Evolutionary conservation across 2,888 invertebrate species (phyloP).

Genomic region (Catocala nupta): DNA sequence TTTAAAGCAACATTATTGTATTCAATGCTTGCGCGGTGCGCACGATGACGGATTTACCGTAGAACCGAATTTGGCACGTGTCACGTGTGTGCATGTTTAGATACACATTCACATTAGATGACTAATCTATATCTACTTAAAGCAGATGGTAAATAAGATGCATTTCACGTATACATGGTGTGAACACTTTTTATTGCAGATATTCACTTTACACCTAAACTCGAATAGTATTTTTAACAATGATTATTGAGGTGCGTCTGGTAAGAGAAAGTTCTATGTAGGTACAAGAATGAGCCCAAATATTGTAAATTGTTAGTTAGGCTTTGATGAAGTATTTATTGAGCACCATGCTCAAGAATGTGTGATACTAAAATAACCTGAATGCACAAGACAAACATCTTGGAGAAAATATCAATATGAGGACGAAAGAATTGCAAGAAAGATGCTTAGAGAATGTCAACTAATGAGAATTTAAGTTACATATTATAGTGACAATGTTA

Average conservation of each 20-base stretch:
- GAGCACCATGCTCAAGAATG: conserved; percentile 25
- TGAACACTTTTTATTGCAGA: conserved; percentile 29
- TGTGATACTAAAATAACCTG: conserved; percentile 44
- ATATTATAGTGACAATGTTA: neutral
- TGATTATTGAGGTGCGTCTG: conserved; percentile 20
- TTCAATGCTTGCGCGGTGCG: conserved; percentile 16
- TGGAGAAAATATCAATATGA: conserved; percentile 13
- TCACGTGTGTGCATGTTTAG: conserved; percentile 5
- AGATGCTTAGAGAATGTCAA: conserved; percentile 37
- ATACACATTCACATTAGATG: conserved; percentile 13
- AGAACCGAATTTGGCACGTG: conserved; percentile 9
- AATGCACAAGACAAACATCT: conserved; percentile 34
- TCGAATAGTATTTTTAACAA: conserved; percentile 25
- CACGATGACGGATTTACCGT: conserved; percentile 18
- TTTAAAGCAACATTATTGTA: conserved; percentile 6
- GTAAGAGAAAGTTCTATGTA: conserved; percentile 6
- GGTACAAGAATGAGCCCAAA: conserved; percentile 1
- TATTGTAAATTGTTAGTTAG: conserved; percentile 18
- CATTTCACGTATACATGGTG: conserved; percentile 42
- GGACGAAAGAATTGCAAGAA: conserved; percentile 1
- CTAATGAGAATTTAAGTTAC: neutral
- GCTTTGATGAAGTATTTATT: conserved; percentile 19
- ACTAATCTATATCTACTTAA: conserved; percentile 15
- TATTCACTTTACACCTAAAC: conserved; percentile 14
- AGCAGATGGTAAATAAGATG: conserved; percentile 25